A percentile compares a stretch with the other conserved stretches of the same genome.
Evolutionary conservation across 2,888 invertebrate genomes (phyloP).

Genomic region (Lepetodrilus schrolli): DNA sequence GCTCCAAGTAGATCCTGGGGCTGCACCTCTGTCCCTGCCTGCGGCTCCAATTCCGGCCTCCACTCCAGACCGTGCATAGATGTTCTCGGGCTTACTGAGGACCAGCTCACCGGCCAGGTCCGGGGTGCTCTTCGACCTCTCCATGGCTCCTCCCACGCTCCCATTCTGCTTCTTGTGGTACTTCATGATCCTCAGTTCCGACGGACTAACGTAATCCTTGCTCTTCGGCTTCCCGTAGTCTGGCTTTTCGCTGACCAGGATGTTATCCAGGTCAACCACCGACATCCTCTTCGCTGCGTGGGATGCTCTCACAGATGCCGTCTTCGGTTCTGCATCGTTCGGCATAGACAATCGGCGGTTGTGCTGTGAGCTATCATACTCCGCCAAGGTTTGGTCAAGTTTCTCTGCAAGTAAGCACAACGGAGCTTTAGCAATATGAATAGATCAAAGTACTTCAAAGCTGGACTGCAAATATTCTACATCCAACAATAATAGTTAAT

Average conservation of each 20-base stretch:
- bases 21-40: not conserved
- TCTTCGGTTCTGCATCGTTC: conserved; percentile 77
- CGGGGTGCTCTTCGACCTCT: conserved; percentile 65
- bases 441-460: too few species aligned
- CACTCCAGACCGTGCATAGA: conserved; percentile 4
- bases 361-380: conserved; percentile 55
- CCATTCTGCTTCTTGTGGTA: conserved; percentile 51
- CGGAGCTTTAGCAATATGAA: too few species aligned
- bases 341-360: conserved; percentile 38
- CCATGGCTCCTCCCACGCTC: conserved; percentile 47
- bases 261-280: conserved; percentile 59
- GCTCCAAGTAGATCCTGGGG: conserved; percentile 28
- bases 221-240: conserved; percentile 30
- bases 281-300: conserved; percentile 75
- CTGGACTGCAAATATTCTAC: too few species aligned
- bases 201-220: conserved; percentile 54
- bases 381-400: conserved; percentile 70
- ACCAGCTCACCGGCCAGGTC: conserved; percentile 48
- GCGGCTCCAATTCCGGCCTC: not conserved
- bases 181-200: conserved; percentile 57
- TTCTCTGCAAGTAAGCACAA: conserved; percentile 72
- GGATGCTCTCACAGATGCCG: conserved; percentile 92
- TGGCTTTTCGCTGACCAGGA: conserved; percentile 32
- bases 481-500: too few species aligned
- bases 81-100: not conserved